Conservation (phyloP, 2,888 invertebrate genomes). For the Lomographa bimaculata region DNA sequence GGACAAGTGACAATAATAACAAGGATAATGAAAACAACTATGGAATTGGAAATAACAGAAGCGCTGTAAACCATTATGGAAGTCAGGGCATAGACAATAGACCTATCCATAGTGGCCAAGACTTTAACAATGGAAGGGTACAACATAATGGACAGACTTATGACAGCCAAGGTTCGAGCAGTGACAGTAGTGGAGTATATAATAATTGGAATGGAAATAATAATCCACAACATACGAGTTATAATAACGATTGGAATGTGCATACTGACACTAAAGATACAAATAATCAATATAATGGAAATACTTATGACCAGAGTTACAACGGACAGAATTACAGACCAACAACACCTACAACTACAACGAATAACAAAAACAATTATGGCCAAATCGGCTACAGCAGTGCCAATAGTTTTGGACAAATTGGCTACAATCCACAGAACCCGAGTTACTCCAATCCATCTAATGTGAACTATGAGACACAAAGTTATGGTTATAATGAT, state of each 20-base stretch:
- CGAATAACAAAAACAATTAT: constrained; percentile 9
- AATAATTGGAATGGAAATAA: constrained; percentile 8
- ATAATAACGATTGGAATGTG: constrained; percentile 2
- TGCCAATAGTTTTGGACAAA: constrained; percentile 6
- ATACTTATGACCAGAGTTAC: constrained; percentile 4
- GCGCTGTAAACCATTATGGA: constrained; percentile 1
- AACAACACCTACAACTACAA: constrained; percentile 3
- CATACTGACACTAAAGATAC: constrained; percentile 6
- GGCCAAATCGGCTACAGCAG: constrained; percentile 8
- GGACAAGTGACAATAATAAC: constrained; percentile 11
- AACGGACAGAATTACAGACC: constrained; percentile 5
- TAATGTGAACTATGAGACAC: constrained; percentile 4
- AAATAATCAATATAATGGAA: constrained; percentile 10
- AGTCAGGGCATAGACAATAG: constrained; percentile 2
- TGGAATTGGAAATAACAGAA: constrained; percentile 9
- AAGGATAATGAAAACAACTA: not conserved
- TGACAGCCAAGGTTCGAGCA: not conserved
- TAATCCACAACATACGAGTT: constrained; percentile 1
- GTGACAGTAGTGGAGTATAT: not conserved
- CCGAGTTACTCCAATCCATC: too few species aligned
- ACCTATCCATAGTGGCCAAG: not conserved
- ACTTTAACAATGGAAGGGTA: too few species aligned
- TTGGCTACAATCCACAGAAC: constrained; percentile 1
- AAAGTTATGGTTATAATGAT: constrained; percentile 13
- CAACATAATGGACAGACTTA: constrained; percentile 5